These are phyloP conservation scores for Electrophaes corylata DNA, from an alignment of 2,888 invertebrate species.

Conservation along the genomic window DNA sequence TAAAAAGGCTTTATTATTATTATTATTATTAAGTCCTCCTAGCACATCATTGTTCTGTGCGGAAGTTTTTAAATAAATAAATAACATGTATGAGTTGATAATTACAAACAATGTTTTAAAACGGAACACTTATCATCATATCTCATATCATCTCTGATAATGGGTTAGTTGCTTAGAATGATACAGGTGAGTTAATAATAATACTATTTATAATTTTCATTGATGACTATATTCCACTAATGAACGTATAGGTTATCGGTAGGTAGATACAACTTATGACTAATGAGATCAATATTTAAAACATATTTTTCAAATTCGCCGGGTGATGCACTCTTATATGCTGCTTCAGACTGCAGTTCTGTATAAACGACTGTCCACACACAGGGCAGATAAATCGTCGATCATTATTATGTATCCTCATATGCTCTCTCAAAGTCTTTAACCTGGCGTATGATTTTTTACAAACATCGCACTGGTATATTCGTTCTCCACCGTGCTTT, in stretches of 20 bases:
- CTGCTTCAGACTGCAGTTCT: slow-evolving; percentile 75
- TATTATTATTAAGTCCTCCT: too few species aligned
- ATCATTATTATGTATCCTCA: slow-evolving; percentile 77
- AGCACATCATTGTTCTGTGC: too few species aligned
- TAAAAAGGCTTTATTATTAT: too few species aligned
- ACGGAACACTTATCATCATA: too few species aligned
- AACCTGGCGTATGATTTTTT: slow-evolving; percentile 76
- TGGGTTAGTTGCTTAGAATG: neutral
- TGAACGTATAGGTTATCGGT: neutral
- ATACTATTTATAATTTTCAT: neutral
- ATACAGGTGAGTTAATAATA: neutral
- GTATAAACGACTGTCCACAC: slow-evolving; percentile 74
- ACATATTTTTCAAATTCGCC: slow-evolving; percentile 59
- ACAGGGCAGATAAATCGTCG: slow-evolving; percentile 69
- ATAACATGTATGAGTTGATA: too few species aligned
- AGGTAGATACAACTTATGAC: neutral
- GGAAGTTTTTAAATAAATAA: too few species aligned
- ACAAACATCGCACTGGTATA: slow-evolving; percentile 82
- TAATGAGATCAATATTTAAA: slow-evolving; percentile 36
- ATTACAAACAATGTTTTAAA: too few species aligned
- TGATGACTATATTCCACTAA: neutral
- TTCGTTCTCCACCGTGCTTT: slow-evolving; percentile 81
- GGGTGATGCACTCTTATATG: slow-evolving; percentile 77
- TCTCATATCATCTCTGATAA: too few species aligned
- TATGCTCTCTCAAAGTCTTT: slow-evolving; percentile 76